Base-by-base conservation (phyloP, 1,140 invertebrate species). In the Nymphalis io region DNA sequence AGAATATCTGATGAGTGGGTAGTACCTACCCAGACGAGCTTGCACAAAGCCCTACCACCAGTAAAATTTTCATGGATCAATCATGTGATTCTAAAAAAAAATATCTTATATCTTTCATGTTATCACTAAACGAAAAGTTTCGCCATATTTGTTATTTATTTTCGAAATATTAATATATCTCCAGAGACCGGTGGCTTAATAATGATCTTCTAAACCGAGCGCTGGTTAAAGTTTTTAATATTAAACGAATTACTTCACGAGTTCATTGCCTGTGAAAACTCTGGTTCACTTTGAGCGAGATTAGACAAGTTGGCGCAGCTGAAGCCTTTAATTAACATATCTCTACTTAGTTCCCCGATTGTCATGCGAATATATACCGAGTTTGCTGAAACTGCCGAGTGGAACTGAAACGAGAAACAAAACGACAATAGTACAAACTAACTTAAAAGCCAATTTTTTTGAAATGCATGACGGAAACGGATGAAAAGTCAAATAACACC, bases 361-460 rank as follows among this genome's bases (percentile, higher is more conserved):
- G 74, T 66, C 74, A 73, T 64, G 68, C 58, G 72, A 78, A 83
- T 76, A 67, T 60, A 64, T 33, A 58, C 44, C 58, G 60, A 67
- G 71, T 40, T 67, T 63, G 59, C 66, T 68, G 69, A 68, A 77
- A 78, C 73, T 72, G 68, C 74, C 61, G 64, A 68, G 73, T 68
- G 71, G 76, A 83, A 85, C 75, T 83, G 66, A 74, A 79, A 72
- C 75, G 79, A 78, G 48, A 33, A 33, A 71, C 68, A 71, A 81
- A 79, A 82, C 80, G 68, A 82, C 81, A 87, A 85, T 82, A 68
- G 68, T 44, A 58, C 33, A 76, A 72, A 81, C 77, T 79, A 78
- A 78, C 79, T 84, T 74, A 75, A 85, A 83, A 84, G 81, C 78
- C 77, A 83, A 77, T 84, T 86, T 85, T n/a, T 87, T 84, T 81